phyloP scores from a whole-genome alignment of 2,888 invertebrate genomes.

The Limnephilus auricula region DNA sequence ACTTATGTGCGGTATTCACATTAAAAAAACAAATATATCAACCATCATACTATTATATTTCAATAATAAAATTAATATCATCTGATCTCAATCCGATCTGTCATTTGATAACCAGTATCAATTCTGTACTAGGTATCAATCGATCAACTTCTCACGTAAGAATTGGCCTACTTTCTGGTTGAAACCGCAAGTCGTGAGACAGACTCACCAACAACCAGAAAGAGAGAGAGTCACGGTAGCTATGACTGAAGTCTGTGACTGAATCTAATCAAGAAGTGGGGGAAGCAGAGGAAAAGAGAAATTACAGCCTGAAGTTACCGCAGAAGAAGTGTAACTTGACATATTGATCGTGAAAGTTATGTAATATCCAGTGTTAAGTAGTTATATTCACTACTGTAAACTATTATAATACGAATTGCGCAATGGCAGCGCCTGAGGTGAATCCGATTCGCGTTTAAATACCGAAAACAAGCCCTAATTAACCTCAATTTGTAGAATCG shows the following conservation, averaged over 20 bases:
- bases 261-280: not conserved
- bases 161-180: not conserved
- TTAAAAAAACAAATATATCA: too few species aligned
- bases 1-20: too few species aligned
- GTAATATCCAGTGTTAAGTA: conserved; percentile 35
- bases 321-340: conserved; percentile 55
- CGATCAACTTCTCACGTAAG: not conserved
- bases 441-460: not conserved
- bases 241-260: not conserved
- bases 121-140: not conserved
- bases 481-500: not conserved
- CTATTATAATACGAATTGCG: not conserved
- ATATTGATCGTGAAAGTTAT: conserved; percentile 63
- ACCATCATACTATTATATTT: too few species aligned
- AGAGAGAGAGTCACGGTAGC: not conserved
- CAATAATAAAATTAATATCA: not conserved
- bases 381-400: not conserved
- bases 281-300: conserved; percentile 1
- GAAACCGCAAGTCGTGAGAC: not conserved
- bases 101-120: not conserved
- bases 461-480: not conserved
- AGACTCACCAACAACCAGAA: not conserved
- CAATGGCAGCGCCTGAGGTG: not conserved
- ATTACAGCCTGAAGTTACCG: not conserved
- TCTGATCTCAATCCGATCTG: not conserved